Evolutionary conservation across 2,797 vertebrate genomes (phyloP).

Genomic region (Labeo calbasu): DNA sequence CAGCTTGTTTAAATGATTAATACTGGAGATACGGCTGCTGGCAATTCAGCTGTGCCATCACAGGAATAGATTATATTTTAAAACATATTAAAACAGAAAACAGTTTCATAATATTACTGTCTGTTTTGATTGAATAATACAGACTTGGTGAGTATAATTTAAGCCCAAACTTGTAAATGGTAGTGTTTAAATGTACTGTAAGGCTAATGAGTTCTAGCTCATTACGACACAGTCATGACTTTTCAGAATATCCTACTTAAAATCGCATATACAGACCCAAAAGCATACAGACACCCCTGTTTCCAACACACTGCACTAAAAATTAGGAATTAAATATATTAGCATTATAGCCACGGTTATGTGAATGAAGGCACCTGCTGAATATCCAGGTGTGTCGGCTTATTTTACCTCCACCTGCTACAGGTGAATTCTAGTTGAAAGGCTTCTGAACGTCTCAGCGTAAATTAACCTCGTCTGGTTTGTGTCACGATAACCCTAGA

Average conservation of each 20-base stretch:
- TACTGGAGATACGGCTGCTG: neutral
- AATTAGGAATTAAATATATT: conserved; percentile 18
- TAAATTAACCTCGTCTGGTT: conserved; percentile 21
- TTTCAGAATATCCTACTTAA: conserved; percentile 11
- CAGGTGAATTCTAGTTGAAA: conserved; percentile 51
- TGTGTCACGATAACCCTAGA: conserved; percentile 5
- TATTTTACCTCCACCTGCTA: conserved; percentile 49
- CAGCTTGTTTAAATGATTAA: neutral
- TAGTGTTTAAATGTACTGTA: neutral
- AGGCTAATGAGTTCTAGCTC: neutral
- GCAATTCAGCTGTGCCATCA: neutral
- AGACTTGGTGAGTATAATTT: neutral
- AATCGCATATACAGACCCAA: neutral
- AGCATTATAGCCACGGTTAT: conserved; percentile 19
- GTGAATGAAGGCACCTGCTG: conserved; percentile 46
- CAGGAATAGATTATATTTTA: neutral
- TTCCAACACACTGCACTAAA: neutral
- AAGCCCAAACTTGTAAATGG: neutral
- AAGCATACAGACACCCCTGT: neutral
- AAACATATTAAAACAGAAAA: neutral
- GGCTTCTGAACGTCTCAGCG: conserved; percentile 11
- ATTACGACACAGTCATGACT: neutral
- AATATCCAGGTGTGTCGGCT: conserved; percentile 41
- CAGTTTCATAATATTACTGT: neutral
- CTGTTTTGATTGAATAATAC: neutral